phyloP scores from a whole-genome alignment of 2,113 vertebrate genomes.

The Acanthochromis polyacanthus region DNA sequence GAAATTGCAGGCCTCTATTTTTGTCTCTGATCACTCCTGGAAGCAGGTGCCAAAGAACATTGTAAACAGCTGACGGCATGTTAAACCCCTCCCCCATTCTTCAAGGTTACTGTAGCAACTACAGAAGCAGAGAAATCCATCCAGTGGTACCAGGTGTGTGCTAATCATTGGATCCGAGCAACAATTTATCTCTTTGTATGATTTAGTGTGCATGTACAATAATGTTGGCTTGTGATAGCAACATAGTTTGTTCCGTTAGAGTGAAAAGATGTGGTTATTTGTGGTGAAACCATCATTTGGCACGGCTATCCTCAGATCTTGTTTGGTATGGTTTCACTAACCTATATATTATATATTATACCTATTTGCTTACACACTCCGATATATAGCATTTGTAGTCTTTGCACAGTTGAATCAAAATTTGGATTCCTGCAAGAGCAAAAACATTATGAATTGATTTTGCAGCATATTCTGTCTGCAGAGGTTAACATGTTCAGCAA shows the following conservation, averaged over 20 bases:
- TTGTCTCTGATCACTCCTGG: slow-evolving; percentile 16
- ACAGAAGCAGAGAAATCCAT: background rate
- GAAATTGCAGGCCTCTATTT: slow-evolving; percentile 23
- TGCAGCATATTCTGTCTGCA: too few relatives aligned
- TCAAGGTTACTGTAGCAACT: background rate
- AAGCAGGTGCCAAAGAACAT: slow-evolving; percentile 4
- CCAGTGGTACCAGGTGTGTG: background rate
- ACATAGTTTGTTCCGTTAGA: background rate
- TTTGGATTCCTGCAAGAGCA: too few relatives aligned
- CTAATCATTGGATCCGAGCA: background rate
- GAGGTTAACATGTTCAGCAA: too few relatives aligned
- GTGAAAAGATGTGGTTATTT: background rate
- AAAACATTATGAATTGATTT: too few relatives aligned
- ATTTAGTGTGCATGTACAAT: background rate
- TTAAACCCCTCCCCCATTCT: background rate
- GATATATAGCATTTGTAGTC: too few relatives aligned
- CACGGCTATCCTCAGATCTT: too few relatives aligned
- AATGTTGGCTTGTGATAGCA: too few relatives aligned
- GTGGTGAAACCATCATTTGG: background rate
- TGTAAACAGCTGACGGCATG: background rate
- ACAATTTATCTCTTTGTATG: background rate
- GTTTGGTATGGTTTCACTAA: too few relatives aligned
- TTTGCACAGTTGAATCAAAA: too few relatives aligned
- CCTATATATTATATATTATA: too few relatives aligned
- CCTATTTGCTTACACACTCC: too few relatives aligned